These are phyloP conservation scores for Phyllopteryx taeniolatus DNA, from an alignment of 2,113 vertebrate genomes.

Conservation along the genomic window DNA sequence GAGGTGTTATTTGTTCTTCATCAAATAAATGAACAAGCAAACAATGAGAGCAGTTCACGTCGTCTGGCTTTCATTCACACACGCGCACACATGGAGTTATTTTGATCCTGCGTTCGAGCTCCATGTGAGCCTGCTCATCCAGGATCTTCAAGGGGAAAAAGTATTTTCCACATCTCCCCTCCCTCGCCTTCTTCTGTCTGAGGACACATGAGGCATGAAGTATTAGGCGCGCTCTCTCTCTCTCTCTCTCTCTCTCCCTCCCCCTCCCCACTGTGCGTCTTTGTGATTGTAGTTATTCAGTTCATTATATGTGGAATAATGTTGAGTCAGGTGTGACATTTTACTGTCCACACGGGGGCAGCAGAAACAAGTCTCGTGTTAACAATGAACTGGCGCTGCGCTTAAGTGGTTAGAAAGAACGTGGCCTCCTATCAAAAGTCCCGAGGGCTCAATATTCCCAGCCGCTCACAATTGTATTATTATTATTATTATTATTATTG, in stretches of 20 bases:
- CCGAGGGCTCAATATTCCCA: neutral
- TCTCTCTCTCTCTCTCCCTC: slow-evolving; percentile 33
- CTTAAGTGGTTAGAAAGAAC: neutral
- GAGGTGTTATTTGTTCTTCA: neutral
- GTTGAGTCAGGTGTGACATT: neutral
- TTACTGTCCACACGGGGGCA: slow-evolving; percentile 2
- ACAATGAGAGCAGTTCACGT: neutral
- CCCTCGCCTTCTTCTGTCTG: slow-evolving; percentile 31
- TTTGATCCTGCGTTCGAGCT: slow-evolving; percentile 35
- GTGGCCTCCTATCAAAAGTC: neutral
- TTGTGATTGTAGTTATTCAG: no score
- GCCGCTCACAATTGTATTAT: neutral
- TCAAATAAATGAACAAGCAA: neutral
- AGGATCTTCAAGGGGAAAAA: slow-evolving; percentile 52
- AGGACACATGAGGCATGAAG: slow-evolving; percentile 3
- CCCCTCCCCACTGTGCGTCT: neutral
- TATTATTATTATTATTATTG: neutral
- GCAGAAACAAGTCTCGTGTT: neutral
- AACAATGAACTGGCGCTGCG: neutral
- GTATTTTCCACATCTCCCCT: slow-evolving; percentile 46
- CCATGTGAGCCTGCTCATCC: slow-evolving; percentile 85
- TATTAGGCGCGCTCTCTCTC: slow-evolving; percentile 13
- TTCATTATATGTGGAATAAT: neutral
- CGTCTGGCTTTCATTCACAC: slow-evolving; percentile 17
- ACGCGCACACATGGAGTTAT: slow-evolving; percentile 13